Evolutionary conservation across 1,140 invertebrate genomes (phyloP).

Genomic region (Potamilus streckersoni): DNA sequence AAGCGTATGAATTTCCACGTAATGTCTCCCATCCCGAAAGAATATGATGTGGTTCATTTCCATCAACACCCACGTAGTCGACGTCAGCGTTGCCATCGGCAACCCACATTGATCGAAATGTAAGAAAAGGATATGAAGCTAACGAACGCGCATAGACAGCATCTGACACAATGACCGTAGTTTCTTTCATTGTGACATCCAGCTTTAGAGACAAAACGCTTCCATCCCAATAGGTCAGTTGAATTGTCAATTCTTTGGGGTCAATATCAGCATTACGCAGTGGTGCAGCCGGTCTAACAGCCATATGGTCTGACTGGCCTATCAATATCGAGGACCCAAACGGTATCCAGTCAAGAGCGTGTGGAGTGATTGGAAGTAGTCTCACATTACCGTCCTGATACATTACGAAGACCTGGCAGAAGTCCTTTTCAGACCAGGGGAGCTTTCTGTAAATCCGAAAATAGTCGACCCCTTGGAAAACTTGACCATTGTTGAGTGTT

Average conservation of each 20-base stretch:
- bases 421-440: no score
- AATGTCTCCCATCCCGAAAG: constrained; percentile 27
- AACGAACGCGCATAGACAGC: no score
- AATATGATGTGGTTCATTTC: constrained; percentile 16
- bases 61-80: constrained; percentile 44
- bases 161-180: no score
- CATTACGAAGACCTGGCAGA: constrained; percentile 46
- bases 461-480: constrained; percentile 15
- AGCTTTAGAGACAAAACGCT: no score
- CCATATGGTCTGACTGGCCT: constrained; percentile 23
- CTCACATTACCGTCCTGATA: constrained; percentile 51
- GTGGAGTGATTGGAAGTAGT: constrained; percentile 37
- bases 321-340: constrained; percentile 44
- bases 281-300: constrained; percentile 36
- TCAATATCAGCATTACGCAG: constrained; percentile 37
- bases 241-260: constrained; percentile 19
- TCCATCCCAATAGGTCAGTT: no score
- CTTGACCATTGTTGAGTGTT: constrained; percentile 9
- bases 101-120: constrained; percentile 51
- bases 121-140: constrained; percentile 32
- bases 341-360: constrained; percentile 49
- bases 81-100: constrained; percentile 47
- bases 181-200: no score
- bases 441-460: constrained; percentile 29
- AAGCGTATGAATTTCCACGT: constrained; percentile 37